Base-by-base conservation (phyloP, 2,888 invertebrate genomes). In the Pachliopta kotzebuea region DNA sequence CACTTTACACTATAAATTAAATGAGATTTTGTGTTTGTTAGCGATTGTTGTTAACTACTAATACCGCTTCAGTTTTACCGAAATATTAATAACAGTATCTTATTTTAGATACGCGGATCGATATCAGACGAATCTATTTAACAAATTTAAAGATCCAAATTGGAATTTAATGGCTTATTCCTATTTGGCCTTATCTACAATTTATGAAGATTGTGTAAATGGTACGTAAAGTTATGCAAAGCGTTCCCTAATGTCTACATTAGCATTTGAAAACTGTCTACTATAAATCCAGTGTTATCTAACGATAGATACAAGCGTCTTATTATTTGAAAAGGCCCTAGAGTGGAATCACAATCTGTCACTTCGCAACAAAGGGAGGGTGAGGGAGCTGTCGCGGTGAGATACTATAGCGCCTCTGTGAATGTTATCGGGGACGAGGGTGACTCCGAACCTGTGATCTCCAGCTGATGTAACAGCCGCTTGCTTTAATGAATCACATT, bases 21-120 rank as follows among this genome's bases (percentile, higher is more conserved):
- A 78, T 78, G 76, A 77, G 81, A 80, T 84, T 82, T 83, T 82
- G 81, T 84, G 83, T 86, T 85, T 79, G 78, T 61, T 78, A 50
- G 18, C n/a, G 57, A 42, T 52, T 0, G 8, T 52, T 9, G 21
- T 6, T 11, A 11, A 52, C 21, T 1, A 21, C 21, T 11, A 21
- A 52, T 3, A 52, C 6, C 9, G 9, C 21, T 52, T n/a, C 21
- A 11, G 50, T 4, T 21, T n/a, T 21, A 52, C 45, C 45, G 18
- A n/a, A 23, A 52, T 21, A 52, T 52, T 52, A 23, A 11, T 21
- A 52, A 52, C 11, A 14, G 50, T n/a, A 23, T 18, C 20, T 11
- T 21, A 20, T 9, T 21, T 52, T 52, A 52, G 50, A n/a, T 14
- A 14, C 7, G n/a, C 45, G n/a, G 14, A 24, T 26, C 26, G 26